phyloP scores from a whole-genome alignment of 2,888 invertebrate genomes.

The Capitulum mitella region DNA sequence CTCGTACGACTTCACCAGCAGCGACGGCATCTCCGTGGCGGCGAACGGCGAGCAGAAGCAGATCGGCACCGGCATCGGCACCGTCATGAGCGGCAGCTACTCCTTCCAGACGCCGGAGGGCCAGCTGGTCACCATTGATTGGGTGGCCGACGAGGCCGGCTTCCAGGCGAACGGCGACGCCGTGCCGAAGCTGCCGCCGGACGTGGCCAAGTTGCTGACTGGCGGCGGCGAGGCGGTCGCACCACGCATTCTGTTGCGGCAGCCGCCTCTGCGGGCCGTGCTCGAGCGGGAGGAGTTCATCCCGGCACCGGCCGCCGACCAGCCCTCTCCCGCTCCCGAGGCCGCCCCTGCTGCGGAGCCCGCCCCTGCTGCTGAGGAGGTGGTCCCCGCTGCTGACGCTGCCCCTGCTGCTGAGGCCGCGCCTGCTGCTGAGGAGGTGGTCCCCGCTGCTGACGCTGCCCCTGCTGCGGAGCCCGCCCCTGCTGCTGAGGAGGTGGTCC shows the following conservation, averaged over 20 bases:
- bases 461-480: not conserved
- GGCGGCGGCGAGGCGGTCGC: too few species aligned
- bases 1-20: not conserved
- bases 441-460: constrained; percentile 2
- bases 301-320: not conserved
- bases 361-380: constrained; percentile 11
- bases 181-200: not conserved
- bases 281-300: not conserved
- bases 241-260: too few species aligned
- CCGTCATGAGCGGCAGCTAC: not conserved
- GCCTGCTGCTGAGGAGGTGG: constrained; percentile 11
- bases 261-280: too few species aligned
- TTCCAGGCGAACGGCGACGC: not conserved
- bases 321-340: not conserved
- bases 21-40: not conserved
- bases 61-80: not conserved
- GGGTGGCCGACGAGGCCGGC: not conserved
- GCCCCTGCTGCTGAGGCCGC: constrained; percentile 8
- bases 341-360: not conserved
- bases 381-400: constrained; percentile 18
- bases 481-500: not conserved
- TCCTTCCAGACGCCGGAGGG: not conserved
- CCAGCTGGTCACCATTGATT: not conserved
- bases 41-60: not conserved
- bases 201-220: not conserved